These are phyloP conservation scores for Coregonus clupeaformis DNA, from an alignment of 2,113 vertebrate species.

Conservation along the genomic window DNA sequence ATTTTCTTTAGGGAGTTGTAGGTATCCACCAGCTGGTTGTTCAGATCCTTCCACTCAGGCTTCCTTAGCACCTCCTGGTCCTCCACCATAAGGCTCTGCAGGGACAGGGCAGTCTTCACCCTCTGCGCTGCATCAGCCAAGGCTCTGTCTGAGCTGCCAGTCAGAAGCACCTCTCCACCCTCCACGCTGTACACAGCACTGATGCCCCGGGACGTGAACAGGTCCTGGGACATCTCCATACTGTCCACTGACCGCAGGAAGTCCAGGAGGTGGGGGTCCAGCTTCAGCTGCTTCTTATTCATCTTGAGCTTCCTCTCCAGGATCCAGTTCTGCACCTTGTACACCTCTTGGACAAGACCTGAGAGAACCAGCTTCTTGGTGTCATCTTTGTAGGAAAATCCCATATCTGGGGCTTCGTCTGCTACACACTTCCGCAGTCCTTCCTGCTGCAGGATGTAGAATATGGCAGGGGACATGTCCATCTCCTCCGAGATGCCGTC, in stretches of 20 bases:
- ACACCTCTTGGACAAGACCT: conserved; percentile 73
- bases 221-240: conserved; percentile 61
- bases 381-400: conserved; percentile 62
- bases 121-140: conserved; percentile 75
- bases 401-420: conserved; percentile 61
- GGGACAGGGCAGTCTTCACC: conserved; percentile 60
- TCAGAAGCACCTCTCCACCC: conserved; percentile 58
- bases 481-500: conserved; percentile 64
- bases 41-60: conserved; percentile 68
- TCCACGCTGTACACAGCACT: conserved; percentile 71
- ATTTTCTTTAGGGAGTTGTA: conserved; percentile 52
- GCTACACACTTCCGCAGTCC: conserved; percentile 53
- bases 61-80: conserved; percentile 59
- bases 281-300: conserved; percentile 42
- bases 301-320: conserved; percentile 62
- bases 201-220: conserved; percentile 77
- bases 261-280: conserved; percentile 59
- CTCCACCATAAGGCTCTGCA: conserved; percentile 58
- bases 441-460: conserved; percentile 68
- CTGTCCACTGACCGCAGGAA: conserved; percentile 71
- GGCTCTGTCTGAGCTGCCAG: conserved; percentile 48
- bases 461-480: conserved; percentile 51
- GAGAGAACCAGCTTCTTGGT: conserved; percentile 61
- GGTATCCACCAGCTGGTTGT: conserved; percentile 24
- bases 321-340: conserved; percentile 71